These are phyloP conservation scores for Cerceris ruficornis DNA, from an alignment of 2,888 invertebrate species.

Conservation along the genomic window DNA sequence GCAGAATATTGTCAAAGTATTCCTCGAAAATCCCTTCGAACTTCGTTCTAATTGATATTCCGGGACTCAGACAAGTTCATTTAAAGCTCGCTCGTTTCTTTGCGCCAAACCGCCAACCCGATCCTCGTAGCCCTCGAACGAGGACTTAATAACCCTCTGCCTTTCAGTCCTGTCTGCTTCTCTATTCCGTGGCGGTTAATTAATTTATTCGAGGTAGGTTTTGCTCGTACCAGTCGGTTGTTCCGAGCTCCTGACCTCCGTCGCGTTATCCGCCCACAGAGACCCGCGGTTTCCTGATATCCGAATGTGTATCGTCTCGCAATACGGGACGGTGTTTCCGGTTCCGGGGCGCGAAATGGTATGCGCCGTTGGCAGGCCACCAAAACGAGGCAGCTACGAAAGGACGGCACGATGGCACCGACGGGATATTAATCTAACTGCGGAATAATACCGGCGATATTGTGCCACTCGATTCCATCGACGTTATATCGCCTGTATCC, in stretches of 20 bases:
- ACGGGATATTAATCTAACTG: constrained; percentile 76
- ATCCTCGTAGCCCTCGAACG: background rate
- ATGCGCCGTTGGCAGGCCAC: constrained; percentile 74
- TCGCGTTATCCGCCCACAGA: background rate
- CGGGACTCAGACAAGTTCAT: background rate
- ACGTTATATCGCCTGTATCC: constrained; percentile 3
- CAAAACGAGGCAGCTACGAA: constrained; percentile 70
- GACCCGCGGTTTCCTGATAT: constrained; percentile 31
- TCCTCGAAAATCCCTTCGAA: too few relatives aligned
- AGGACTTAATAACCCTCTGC: background rate
- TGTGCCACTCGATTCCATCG: constrained; percentile 29
- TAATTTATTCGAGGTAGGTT: constrained; percentile 46
- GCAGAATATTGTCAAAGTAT: too few relatives aligned
- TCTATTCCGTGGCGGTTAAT: constrained; percentile 10
- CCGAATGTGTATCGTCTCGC: constrained; percentile 32
- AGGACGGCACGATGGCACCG: constrained; percentile 66
- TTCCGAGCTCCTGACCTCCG: constrained; percentile 23
- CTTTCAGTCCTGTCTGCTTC: background rate
- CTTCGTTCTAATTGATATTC: background rate
- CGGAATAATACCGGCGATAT: constrained; percentile 64
- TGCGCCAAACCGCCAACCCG: too few relatives aligned
- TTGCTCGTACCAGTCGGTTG: constrained; percentile 12
- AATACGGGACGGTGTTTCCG: constrained; percentile 63
- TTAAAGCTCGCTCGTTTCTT: too few relatives aligned
- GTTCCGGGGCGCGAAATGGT: constrained; percentile 70